phyloP scores from a whole-genome alignment of 2,797 vertebrate species.

The Lophius americanus region DNA sequence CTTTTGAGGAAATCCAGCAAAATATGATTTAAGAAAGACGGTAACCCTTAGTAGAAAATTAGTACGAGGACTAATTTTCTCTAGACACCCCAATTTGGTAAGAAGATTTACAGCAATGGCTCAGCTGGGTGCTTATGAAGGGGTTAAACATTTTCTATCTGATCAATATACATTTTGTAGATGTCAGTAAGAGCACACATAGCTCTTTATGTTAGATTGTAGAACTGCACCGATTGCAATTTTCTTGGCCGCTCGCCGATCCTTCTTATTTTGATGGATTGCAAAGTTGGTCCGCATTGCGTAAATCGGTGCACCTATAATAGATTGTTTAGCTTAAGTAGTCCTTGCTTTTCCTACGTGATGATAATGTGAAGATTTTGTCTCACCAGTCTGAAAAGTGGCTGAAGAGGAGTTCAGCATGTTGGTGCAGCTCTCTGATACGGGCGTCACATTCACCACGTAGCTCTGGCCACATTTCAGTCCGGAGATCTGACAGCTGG shows the following conservation, averaged over 20 bases:
- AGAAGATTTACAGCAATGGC: neutral
- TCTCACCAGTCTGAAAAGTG: conserved; percentile 69
- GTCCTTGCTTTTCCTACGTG: neutral
- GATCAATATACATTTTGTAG: neutral
- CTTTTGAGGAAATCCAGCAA: too few species aligned
- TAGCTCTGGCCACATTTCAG: conserved; percentile 74
- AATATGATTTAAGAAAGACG: too few species aligned
- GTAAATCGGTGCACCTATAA: too few species aligned
- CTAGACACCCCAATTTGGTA: neutral
- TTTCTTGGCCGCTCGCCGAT: too few species aligned
- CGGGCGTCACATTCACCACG: conserved; percentile 63
- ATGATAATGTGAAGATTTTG: neutral
- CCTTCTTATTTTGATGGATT: too few species aligned
- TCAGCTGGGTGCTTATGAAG: neutral
- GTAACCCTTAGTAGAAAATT: too few species aligned
- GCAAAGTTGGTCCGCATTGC: too few species aligned
- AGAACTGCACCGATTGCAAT: too few species aligned
- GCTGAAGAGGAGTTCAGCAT: conserved; percentile 42
- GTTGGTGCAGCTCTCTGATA: conserved; percentile 73
- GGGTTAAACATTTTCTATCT: neutral
- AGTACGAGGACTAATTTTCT: too few species aligned
- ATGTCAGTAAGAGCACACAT: too few species aligned
- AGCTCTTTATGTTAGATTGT: too few species aligned
- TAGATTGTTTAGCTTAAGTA: neutral
- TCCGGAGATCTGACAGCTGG: conserved; percentile 62